Conservation (phyloP, 2,797 vertebrate genomes). For the Cuniculus paca region DNA sequence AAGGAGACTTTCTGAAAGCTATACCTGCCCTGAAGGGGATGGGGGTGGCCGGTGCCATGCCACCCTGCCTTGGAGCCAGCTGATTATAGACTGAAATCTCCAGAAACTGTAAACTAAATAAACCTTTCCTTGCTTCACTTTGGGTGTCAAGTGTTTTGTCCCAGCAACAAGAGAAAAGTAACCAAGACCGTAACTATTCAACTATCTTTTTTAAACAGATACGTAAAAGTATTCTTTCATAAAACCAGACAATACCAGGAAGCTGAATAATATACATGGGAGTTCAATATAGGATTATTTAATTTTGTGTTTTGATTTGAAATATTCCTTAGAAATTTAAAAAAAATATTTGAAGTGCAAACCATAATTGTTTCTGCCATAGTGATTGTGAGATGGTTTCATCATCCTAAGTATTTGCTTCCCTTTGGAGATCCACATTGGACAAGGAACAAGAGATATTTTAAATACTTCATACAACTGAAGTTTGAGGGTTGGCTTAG, state of each 20-base stretch:
- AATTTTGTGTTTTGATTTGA: conserved; percentile 25
- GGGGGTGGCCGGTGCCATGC: no score
- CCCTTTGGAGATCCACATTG: background rate
- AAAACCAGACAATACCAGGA: background rate
- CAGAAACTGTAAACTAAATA: no score
- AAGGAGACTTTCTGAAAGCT: no score
- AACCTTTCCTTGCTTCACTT: no score
- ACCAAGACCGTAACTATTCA: no score
- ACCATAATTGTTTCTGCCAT: background rate
- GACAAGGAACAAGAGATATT: background rate
- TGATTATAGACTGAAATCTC: no score
- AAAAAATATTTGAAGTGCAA: background rate
- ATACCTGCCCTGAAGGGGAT: no score
- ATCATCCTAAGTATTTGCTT: background rate
- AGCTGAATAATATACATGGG: background rate
- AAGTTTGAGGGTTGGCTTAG: conserved; percentile 3
- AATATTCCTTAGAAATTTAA: background rate
- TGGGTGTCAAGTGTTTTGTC: no score
- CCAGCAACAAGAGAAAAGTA: no score
- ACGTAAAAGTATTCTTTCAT: background rate
- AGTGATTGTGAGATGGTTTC: background rate
- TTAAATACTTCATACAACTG: background rate
- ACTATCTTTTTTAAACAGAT: background rate
- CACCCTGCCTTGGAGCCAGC: no score
- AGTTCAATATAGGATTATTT: background rate